Evolutionary conservation across 2,113 vertebrate genomes (phyloP).

Genomic region (Bubo blakistoni): DNA sequence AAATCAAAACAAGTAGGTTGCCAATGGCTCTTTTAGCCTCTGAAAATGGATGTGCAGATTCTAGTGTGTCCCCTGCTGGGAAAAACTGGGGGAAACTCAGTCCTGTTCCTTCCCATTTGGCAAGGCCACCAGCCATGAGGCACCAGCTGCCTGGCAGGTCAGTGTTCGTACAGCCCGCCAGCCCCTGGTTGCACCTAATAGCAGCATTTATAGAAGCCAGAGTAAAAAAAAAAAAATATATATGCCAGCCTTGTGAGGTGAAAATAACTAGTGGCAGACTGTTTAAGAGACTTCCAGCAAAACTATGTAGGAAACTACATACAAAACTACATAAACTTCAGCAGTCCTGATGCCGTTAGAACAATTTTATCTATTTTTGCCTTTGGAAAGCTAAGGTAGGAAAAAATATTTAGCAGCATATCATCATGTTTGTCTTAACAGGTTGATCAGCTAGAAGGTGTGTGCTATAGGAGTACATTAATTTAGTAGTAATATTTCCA

Average conservation of each 20-base stretch:
- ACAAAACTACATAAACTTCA: neutral
- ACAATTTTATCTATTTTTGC: neutral
- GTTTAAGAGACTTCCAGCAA: neutral
- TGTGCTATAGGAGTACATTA: neutral
- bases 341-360: neutral
- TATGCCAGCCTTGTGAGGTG: neutral
- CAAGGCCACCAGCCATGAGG: neutral
- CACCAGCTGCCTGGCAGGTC: rapidly evolving
- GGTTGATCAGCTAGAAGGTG: neutral
- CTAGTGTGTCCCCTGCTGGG: neutral
- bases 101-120: neutral
- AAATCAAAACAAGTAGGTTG: neutral
- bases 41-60: neutral
- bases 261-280: neutral
- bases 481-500: neutral
- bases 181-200: neutral
- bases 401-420: neutral
- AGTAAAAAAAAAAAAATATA: neutral
- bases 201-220: neutral
- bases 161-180: neutral
- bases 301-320: neutral
- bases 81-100: neutral
- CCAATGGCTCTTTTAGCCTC: neutral
- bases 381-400: neutral
- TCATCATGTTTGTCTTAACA: neutral